Base-by-base conservation (phyloP, 2,113 vertebrate species). In the Microcebus lehilahytsara region DNA sequence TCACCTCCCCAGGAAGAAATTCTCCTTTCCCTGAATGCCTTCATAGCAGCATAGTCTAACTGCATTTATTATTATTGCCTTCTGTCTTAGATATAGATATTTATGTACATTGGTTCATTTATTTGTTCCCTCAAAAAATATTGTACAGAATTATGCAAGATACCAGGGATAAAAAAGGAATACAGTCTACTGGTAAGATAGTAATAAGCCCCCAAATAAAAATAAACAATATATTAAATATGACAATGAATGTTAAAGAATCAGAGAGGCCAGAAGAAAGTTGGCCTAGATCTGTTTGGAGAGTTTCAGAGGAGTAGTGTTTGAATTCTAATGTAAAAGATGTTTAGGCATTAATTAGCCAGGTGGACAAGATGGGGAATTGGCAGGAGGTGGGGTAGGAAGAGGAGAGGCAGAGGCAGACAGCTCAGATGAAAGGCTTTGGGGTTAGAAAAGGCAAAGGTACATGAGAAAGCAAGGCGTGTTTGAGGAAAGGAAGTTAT, bases 161-260 rank as follows among this genome's bases (percentile, higher is more conserved):
- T 88, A 1, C 53, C 19, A 4, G 7, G 8, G 3, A 51, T n/a
- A 53, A 74, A 90, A 78, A 85, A 37, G 16, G 56, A 90, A 90
- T 84, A 37, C 7, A 66, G 12, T 92, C 14, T 92, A 53, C n/a
- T 87, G 25, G 17, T 75, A 13, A 80, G 58, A 79, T 16, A 49
- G 37, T 40, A 72, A 20, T 77, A 89, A 85, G 16, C 1, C 14
- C 34, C 42, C n/a, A 89, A 85, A 60, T 91, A n/a, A 86, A 84
- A 93, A 64, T 27, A 67, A 64, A 74, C 9, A 91, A 12, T 46
- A 42, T 46, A 78, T 71, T 19, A 51, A 87, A 79, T n/a, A 86
- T 87, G 67, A 86, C 49, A 67, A 77, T 67, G 25, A 34, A 46
- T 81, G 14, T 71, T 96, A 64, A 85, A 94, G 66, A 96, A 74